A percentile compares a stretch with the other conserved stretches of the same genome.
Evolutionary conservation across 1,140 invertebrate species (phyloP).

Genomic region (Drosophila kikkawai): DNA sequence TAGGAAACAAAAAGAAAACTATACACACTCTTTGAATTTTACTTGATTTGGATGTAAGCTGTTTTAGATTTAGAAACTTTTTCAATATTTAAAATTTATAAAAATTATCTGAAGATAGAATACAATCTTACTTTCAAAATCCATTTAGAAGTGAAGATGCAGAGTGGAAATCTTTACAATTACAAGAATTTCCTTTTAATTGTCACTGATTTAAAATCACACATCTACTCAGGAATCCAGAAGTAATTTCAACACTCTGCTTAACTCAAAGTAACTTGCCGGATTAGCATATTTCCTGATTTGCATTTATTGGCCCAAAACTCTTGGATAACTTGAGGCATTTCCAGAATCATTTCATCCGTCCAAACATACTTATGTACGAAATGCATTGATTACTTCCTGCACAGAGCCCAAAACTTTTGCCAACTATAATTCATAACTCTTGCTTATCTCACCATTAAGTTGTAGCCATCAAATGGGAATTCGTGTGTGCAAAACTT

Average conservation of each 20-base stretch:
- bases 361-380: slow-evolving; percentile 11
- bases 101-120: not conserved
- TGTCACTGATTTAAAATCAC: not conserved
- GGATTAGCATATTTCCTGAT: slow-evolving; percentile 32
- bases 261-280: not conserved
- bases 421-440: slow-evolving; percentile 63
- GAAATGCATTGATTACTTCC: slow-evolving; percentile 72
- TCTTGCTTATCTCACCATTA: slow-evolving; percentile 72
- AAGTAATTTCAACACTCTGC: not conserved
- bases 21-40: not conserved
- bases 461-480: slow-evolving; percentile 73
- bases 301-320: slow-evolving; percentile 34
- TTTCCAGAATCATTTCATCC: slow-evolving; percentile 42
- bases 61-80: not conserved
- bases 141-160: not conserved
- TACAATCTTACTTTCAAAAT: not conserved
- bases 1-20: not conserved
- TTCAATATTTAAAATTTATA: not conserved
- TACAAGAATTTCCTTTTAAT: no score
- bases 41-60: not conserved
- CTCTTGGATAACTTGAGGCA: slow-evolving; percentile 36
- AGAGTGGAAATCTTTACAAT: not conserved
- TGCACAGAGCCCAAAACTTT: slow-evolving; percentile 37
- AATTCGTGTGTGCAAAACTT: slow-evolving; percentile 74
- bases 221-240: no score